phyloP scores from a whole-genome alignment of 2,797 vertebrate species.

The Hypotaenidia okinawae region DNA sequence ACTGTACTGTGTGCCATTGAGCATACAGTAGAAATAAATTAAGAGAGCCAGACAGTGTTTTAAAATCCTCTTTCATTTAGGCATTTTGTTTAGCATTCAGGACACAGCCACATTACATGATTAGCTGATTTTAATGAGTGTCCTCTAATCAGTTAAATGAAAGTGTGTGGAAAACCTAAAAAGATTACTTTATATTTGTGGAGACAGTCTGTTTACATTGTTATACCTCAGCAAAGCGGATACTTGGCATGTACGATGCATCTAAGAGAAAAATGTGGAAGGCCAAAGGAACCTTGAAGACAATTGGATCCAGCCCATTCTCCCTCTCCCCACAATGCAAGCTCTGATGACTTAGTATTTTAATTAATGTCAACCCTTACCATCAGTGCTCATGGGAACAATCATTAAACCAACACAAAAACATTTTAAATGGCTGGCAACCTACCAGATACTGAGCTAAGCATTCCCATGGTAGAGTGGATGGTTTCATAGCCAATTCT shows the following conservation, averaged over 20 bases:
- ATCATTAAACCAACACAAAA: slow-evolving; percentile 75
- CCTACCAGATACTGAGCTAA: slow-evolving; percentile 74
- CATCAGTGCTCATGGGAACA: slow-evolving; percentile 66
- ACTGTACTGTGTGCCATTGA: neutral
- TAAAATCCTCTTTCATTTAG: slow-evolving; percentile 55
- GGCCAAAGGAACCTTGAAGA: slow-evolving; percentile 52
- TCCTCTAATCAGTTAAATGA: slow-evolving; percentile 44
- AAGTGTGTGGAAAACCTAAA: slow-evolving; percentile 32
- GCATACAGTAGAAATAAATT: slow-evolving; percentile 46
- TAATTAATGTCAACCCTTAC: slow-evolving; percentile 71
- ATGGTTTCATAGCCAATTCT: slow-evolving; percentile 70
- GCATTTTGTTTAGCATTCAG: slow-evolving; percentile 65
- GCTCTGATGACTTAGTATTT: slow-evolving; percentile 74
- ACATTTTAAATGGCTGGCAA: slow-evolving; percentile 78
- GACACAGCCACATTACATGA: slow-evolving; percentile 39
- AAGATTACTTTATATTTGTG: slow-evolving; percentile 21
- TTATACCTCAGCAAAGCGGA: slow-evolving; percentile 34
- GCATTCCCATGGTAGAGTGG: slow-evolving; percentile 69
- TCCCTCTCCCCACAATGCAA: slow-evolving; percentile 36
- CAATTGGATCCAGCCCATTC: slow-evolving; percentile 54
- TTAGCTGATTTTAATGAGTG: slow-evolving; percentile 62
- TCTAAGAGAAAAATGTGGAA: slow-evolving; percentile 47
- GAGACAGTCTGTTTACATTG: slow-evolving; percentile 29
- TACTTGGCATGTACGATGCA: slow-evolving; percentile 32
- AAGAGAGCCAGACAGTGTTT: slow-evolving; percentile 38